Base-by-base conservation (phyloP, 1,140 invertebrate genomes). In the Aleiodes sp. region DNA sequence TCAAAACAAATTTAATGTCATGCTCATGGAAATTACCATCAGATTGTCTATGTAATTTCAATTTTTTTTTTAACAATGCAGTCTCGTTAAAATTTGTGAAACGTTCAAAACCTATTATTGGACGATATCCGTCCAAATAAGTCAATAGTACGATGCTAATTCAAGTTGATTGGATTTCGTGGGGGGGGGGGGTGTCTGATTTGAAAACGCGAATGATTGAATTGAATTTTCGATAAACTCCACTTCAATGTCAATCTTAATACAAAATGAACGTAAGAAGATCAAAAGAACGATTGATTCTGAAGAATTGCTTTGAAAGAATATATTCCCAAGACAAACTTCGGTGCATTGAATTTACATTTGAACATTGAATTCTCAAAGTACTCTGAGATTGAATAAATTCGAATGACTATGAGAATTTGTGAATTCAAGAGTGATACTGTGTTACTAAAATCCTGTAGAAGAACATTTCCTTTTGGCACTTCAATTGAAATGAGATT, bases 401-500 rank as follows among this genome's bases (percentile, higher is more conserved):
- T 52, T 52, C 26, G 26, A 52, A 52, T 52, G 21, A 21, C 46
- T 8, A 52, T 52, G 26, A 52, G 26, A 52, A 52, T 52, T 16
- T 16, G 46, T 2, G 46, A 52, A 52, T 52, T 8, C 39, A n/a
- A 1, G n/a, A 52, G 46, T 24, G 46, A 52, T 52, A 52, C 46
- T 21, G 16, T 21, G 39, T 16, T 52, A n/a, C 21, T 52, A 2
- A 16, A 52, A 52, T 52, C 46, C 21, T 52, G 46, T 52, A 52
- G 16, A 52, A 52, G 26, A 21, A 52, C 46, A 12, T 8, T 46
- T 19, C 9, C 41, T 52, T 52, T 21, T 24, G 46, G 46, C 26
- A 52, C 46, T 52, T 24, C 46, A 52, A 52, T 52, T 52, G 16
- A 52, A 52, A 52, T 52, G 46, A 52, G 46, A 52, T 52, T 52